Percentiles rank a stretch among this genome's conserved stretches.
Conservation (phyloP, 2,888 invertebrate species). For the Andrena fulva region DNA sequence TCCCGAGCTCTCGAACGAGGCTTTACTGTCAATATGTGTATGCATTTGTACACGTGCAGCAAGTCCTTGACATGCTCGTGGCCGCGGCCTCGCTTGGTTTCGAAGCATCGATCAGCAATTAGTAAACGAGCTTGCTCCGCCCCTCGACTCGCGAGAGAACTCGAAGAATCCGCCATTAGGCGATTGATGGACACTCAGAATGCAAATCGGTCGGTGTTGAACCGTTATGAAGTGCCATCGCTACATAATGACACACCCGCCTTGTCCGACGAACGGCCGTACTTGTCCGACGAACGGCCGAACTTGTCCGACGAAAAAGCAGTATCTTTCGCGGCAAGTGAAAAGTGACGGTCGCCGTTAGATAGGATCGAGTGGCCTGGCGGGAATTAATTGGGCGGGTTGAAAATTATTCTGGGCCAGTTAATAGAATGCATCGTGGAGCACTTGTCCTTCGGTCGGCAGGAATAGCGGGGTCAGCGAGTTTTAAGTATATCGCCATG, state of each 20-base stretch:
- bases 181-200: constrained; percentile 47
- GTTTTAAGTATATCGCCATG: constrained; percentile 52
- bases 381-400: background rate
- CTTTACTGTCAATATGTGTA: constrained; percentile 17
- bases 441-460: constrained; percentile 44
- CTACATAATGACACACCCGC: background rate
- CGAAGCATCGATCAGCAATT: constrained; percentile 76
- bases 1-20: background rate
- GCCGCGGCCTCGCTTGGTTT: constrained; percentile 55
- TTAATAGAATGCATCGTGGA: constrained; percentile 12
- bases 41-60: constrained; percentile 33
- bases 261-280: background rate
- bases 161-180: constrained; percentile 52
- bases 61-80: constrained; percentile 67
- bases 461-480: constrained; percentile 46
- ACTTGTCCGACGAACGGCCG: background rate
- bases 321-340: background rate
- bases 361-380: background rate
- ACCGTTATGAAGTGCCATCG: background rate
- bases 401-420: background rate
- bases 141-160: constrained; percentile 49
- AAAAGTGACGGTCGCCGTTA: background rate
- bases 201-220: constrained; percentile 51
- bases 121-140: constrained; percentile 70
- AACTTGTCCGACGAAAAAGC: too few species aligned